These are phyloP conservation scores for Pleuronectes platessa DNA, from an alignment of 2,113 vertebrate species.

Conservation along the genomic window DNA sequence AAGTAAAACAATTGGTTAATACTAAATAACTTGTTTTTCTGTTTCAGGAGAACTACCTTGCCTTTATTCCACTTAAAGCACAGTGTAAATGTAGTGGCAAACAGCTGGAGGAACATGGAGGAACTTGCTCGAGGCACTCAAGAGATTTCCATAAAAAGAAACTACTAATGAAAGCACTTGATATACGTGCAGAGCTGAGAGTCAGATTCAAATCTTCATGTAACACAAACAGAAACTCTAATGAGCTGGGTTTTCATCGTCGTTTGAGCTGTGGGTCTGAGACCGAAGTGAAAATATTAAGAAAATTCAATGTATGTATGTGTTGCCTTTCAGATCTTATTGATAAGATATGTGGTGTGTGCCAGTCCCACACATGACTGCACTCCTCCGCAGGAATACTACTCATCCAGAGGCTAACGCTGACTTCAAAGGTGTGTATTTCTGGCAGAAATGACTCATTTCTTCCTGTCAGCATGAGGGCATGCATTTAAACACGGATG, in stretches of 20 bases:
- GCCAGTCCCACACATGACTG: conserved; percentile 29
- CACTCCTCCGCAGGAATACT: conserved; percentile 34
- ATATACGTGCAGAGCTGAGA: conserved; percentile 12
- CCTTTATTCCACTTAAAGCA: not conserved
- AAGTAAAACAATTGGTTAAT: too few relatives aligned
- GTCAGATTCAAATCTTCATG: conserved; percentile 23
- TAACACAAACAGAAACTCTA: conserved; percentile 60
- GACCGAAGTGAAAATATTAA: conserved; percentile 46
- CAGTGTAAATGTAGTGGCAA: not conserved
- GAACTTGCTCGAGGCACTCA: conserved; percentile 31
- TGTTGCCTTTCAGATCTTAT: conserved; percentile 52
- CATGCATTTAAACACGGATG: conserved; percentile 22
- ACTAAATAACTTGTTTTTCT: too few relatives aligned
- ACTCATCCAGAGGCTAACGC: conserved; percentile 31
- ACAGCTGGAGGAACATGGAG: conserved; percentile 21
- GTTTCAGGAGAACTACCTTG: not conserved
- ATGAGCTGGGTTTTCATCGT: conserved; percentile 62
- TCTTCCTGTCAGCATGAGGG: conserved; percentile 31
- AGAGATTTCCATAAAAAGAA: conserved; percentile 23
- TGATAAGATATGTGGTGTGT: conserved; percentile 34
- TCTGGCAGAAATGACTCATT: conserved; percentile 62
- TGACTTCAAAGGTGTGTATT: conserved; percentile 66
- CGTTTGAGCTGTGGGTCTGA: conserved; percentile 40
- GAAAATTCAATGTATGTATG: conserved; percentile 51
- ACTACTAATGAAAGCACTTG: conserved; percentile 43